Conservation (phyloP, 2,888 invertebrate species). For the Panorpa germanica region DNA sequence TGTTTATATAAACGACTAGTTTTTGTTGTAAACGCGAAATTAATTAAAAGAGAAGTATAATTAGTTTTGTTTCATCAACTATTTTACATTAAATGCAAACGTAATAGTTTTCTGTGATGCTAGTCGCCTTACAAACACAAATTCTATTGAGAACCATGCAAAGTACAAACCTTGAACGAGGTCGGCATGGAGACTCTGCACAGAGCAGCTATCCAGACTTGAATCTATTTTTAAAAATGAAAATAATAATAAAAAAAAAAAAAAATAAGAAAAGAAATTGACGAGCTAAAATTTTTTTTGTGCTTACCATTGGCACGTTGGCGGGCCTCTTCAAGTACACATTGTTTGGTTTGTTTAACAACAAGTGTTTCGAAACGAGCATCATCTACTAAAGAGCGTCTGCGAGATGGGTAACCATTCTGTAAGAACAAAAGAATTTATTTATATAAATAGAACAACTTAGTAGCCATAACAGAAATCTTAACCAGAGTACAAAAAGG, state of each 20-base stretch:
- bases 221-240: slow-evolving; percentile 28
- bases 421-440: slow-evolving; percentile 30
- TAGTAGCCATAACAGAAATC: no score
- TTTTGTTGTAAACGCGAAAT: no score
- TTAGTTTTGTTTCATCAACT: no score
- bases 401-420: slow-evolving; percentile 93
- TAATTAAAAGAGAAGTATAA: no score
- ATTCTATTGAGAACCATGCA: neutral
- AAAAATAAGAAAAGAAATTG: slow-evolving; percentile 14
- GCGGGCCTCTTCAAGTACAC: slow-evolving; percentile 78
- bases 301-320: slow-evolving; percentile 69
- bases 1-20: no score
- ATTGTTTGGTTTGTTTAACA: slow-evolving; percentile 88
- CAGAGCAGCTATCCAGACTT: slow-evolving; percentile 42
- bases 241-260: slow-evolving; percentile 18
- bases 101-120: no score
- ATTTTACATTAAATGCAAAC: no score
- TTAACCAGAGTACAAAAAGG: no score
- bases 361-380: slow-evolving; percentile 93
- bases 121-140: neutral
- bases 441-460: slow-evolving; percentile 1
- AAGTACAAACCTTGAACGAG: slow-evolving; percentile 13
- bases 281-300: slow-evolving; percentile 2
- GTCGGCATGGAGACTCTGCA: no score
- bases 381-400: slow-evolving; percentile 92